Base-by-base conservation (phyloP, 2,888 invertebrate genomes). In the Yponomeuta malinellus region DNA sequence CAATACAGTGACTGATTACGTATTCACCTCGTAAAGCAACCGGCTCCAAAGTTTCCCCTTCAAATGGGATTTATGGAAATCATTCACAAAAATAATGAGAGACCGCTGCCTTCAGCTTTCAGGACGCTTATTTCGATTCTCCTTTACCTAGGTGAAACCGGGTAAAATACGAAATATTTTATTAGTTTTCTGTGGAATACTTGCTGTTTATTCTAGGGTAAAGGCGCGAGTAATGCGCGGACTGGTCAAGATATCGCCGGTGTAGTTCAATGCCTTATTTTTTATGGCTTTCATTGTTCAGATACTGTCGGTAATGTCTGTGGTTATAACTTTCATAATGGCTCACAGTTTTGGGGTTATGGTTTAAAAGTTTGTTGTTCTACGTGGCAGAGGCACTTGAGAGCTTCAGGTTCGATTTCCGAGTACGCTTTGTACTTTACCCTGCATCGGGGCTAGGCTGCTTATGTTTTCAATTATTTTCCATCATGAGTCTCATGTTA, bases 31-130 rank as follows among this genome's bases (percentile, higher is more conserved):
- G 33, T 33, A 33, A 31, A 10, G 23, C 65, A 65, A 33, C 65
- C 2, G 64, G 65, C 65, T 9, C 29, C 65, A 65, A 65, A 65
- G 31, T 29, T 65, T 31, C 65, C 65, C 65, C 12, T 15, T 15
- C 12, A 59, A 59, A 59, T 59, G 31, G 65, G 65, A 65, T 33
- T 65, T 65, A 65, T 65, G 65, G 65, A 65, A 65, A 65, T 65
- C 33, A 31, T 10, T 31, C 65, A 65, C 33, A 12, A 65, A 65
- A 29, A 12, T 65, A 65, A 65, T 65, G 65, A 12, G 65, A 10
- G 33, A 65, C 65, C 29, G 65, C 10, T 65, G 65, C 15, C 52
- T 59, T 59, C 52, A 59, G 52, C 15, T 59, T 59, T 59, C 52
- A 59, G 52, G 15, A 3, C 52, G 52, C 15, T 59, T 15, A 15